phyloP scores from a whole-genome alignment of 2,113 vertebrate genomes.

The Ophiodon elongatus region DNA sequence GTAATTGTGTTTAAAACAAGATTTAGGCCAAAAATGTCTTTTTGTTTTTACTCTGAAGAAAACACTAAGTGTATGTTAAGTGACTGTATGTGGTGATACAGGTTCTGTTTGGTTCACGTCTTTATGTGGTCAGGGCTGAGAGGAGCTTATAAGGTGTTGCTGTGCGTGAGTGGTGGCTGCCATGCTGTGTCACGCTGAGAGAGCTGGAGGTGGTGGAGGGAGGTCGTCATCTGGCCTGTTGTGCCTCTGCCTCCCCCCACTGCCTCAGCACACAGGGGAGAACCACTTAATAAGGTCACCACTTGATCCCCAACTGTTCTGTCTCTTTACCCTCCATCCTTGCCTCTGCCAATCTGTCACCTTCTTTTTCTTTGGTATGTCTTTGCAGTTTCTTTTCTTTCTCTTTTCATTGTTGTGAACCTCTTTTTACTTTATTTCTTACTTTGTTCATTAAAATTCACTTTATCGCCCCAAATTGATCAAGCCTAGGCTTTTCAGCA shows the following conservation, averaged over 20 bases:
- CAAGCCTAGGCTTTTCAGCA: not conserved
- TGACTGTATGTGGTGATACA: not conserved
- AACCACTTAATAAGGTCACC: conserved; percentile 80
- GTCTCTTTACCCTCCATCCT: conserved; percentile 21
- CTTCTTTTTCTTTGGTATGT: conserved; percentile 1
- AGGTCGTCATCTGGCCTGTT: conserved; percentile 58
- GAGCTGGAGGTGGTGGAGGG: conserved; percentile 48
- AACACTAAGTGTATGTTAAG: not conserved
- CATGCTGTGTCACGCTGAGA: conserved; percentile 49
- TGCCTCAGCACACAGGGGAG: conserved; percentile 45
- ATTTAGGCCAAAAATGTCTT: not conserved
- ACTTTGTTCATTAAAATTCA: not conserved
- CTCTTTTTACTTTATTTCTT: not conserved
- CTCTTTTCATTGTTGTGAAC: not conserved
- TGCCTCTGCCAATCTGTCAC: conserved; percentile 29
- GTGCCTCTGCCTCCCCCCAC: conserved; percentile 48
- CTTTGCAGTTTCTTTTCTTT: not conserved
- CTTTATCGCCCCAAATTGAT: not conserved
- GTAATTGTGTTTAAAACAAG: not conserved
- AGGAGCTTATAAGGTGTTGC: conserved; percentile 25
- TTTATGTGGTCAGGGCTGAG: conserved; percentile 28
- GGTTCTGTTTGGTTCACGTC: not conserved
- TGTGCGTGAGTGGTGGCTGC: conserved; percentile 49
- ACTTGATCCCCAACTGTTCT: conserved; percentile 68
- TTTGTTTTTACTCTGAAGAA: not conserved